Evolutionary conservation across 1,140 invertebrate species (phyloP).

Genomic region (Drosophila ironensis): DNA sequence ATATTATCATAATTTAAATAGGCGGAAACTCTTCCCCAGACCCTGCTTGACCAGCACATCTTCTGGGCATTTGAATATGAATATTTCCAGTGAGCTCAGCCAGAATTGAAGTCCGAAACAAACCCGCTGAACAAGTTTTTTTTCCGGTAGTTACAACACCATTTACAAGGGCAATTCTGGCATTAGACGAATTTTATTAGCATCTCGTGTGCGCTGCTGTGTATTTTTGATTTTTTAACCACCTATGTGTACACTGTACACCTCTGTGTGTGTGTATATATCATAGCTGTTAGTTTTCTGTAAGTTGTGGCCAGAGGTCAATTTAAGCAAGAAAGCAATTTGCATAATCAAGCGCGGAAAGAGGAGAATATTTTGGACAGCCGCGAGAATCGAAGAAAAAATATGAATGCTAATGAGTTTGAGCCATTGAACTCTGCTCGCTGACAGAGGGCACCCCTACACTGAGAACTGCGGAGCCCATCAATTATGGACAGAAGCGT

Average conservation of each 20-base stretch:
- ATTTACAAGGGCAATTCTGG: constrained; percentile 3
- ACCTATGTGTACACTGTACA: too few species aligned
- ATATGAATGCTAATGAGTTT: constrained; percentile 40
- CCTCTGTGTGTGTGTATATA: too few species aligned
- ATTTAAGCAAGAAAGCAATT: constrained; percentile 34
- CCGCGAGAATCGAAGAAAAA: constrained; percentile 31
- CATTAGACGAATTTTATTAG: background rate
- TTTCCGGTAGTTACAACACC: background rate
- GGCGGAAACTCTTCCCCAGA: too few species aligned
- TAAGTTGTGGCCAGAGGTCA: constrained; percentile 18
- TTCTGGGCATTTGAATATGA: background rate
- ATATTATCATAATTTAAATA: too few species aligned
- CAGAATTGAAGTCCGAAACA: background rate
- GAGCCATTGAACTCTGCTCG: constrained; percentile 48
- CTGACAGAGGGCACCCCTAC: background rate
- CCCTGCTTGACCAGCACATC: background rate
- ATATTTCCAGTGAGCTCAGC: background rate
- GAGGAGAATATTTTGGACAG: constrained; percentile 18
- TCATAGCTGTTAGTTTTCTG: too few species aligned
- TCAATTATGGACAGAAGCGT: too few species aligned
- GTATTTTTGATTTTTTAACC: too few species aligned
- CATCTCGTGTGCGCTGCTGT: background rate
- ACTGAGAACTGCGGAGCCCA: constrained; percentile 6
- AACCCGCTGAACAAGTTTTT: background rate
- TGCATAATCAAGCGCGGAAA: constrained; percentile 34